Evolutionary conservation across 2,113 vertebrate genomes (phyloP), one percentile per base, ranked within the genome.

Genomic region (Rhinolophus sinicus): DNA sequence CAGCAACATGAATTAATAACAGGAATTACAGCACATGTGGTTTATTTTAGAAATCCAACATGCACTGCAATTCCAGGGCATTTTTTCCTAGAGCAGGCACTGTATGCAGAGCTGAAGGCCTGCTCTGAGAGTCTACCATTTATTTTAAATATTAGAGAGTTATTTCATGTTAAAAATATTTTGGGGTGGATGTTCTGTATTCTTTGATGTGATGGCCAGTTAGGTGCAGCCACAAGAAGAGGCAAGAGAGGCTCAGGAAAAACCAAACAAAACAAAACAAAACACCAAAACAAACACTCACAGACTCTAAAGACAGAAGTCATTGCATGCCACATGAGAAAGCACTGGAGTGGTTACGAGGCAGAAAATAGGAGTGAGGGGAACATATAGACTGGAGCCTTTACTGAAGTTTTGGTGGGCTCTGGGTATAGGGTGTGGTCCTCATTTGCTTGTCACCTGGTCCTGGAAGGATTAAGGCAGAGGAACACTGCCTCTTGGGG

Each of bases 1-100:
- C 38, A 89, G n/a, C 30, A 72, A 85, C 22, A 69, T 38, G 21
- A 89, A 77, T 78, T 87, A 94, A 88, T 47, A 92, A 72, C 86
- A 84, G 30, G 84, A 83, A 86, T 94, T 83, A 6, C 35, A 77
- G 38, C 44, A 77, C 11, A 56, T 35, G 26, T 81, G 26, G 5
- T 83, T 67, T 72, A 81, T 52, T 70, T 94, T 88, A 88, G 65
- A 84, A 93, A 84, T 38, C 10, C 18, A 90, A 73, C 28, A 82
- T 10, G 5, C 6, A 47, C 3, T 90, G 33, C 14, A 83, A 80
- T 76, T 83, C 3, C 26, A 56, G 52, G 67, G 80, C 12, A 40
- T 16, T 54, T 67, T 24, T 26, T 8, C 40, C 26, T 44, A 58
- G 6, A 80, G 40, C 26, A n/a, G 28, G 16, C 2, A 64, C 14